phyloP scores from a whole-genome alignment of 2,113 vertebrate species.

The Nothobranchius kuhntae region DNA sequence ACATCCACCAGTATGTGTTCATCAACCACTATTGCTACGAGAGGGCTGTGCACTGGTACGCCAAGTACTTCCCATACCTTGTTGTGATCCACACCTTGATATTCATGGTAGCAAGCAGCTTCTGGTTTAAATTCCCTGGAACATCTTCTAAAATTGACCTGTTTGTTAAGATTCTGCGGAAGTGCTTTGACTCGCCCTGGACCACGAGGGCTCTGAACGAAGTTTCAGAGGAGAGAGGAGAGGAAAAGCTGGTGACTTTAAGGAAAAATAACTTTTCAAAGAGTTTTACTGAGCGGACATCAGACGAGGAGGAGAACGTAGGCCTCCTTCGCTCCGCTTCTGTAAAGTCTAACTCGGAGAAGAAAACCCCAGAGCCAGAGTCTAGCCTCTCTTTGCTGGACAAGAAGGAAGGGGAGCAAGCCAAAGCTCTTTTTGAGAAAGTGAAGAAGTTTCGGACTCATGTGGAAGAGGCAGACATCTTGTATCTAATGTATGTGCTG shows the following conservation, averaged over 20 bases:
- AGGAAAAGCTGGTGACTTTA: conserved; percentile 63
- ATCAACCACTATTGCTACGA: conserved; percentile 92
- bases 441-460: conserved; percentile 89
- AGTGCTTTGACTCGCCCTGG: conserved; percentile 91
- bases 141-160: conserved; percentile 92
- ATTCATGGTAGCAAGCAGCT: conserved; percentile 90
- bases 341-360: conserved; percentile 75
- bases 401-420: conserved; percentile 91
- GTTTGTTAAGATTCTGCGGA: conserved; percentile 87
- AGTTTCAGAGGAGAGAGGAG: conserved; percentile 82
- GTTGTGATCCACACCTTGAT: conserved; percentile 89
- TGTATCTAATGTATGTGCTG: conserved; percentile 88
- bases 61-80: conserved; percentile 91
- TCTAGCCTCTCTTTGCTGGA: conserved; percentile 79
- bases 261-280: conserved; percentile 66
- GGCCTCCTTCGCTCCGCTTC: conserved; percentile 61
- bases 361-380: conserved; percentile 75
- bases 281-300: conserved; percentile 28
- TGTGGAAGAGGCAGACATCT: conserved; percentile 86
- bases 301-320: conserved; percentile 57
- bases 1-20: conserved; percentile 89
- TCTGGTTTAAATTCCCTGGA: conserved; percentile 93
- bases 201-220: conserved; percentile 88
- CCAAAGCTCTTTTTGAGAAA: conserved; percentile 91
- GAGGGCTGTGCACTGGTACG: conserved; percentile 88